Evolutionary conservation across 2,113 vertebrate genomes (phyloP), one percentile per base, ranked within the genome.

Genomic region (Ploceus nigricollis): DNA sequence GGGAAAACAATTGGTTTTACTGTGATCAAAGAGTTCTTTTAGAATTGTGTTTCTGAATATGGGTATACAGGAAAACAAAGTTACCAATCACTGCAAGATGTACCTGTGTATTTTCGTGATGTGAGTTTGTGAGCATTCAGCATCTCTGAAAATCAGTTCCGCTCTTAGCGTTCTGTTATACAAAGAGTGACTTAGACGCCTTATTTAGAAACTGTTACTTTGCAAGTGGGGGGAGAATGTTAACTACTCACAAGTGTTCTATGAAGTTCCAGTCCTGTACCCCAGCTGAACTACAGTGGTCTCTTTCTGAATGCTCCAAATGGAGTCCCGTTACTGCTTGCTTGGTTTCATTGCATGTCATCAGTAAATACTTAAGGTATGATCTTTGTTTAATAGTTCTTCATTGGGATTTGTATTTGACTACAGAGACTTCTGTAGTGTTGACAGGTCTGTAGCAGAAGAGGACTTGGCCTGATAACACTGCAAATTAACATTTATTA

Each of bases 271-370:
- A 33, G 80, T 71, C 58, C 90, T 72, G 33, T 71, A 58, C 28
- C 68, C 64, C 27, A 60, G 12, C 35, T 71, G 60, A 89, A 71
- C 65, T 25, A 9, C 84, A 61, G 8, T 3, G 2, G 30, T 86
- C 45, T 89, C 50, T 77, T 89, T 90, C 40, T 54, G 53, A 91
- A 53, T 65, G 53, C 70, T 96, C 61, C 60, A 37, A 50, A 53
- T 47, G 65, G 70, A 89, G 82, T 79, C 54, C 35, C 47, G 42
- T 80, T 91, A 37, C 58, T 93, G 54, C 60, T 82, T 93, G 93
- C 82, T 88, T 73, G 35, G 73, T 88, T 87, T 90, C 68, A 37
- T 66, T 95, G 94, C 63, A 73, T 91, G 82, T 86, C 91, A 51
- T 90, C 68, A 35, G 79, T 88, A 83, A 80, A 65, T 86, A 17